phyloP scores from a whole-genome alignment of 2,113 vertebrate genomes.

The Rhegmatorhina hoffmannsi region DNA sequence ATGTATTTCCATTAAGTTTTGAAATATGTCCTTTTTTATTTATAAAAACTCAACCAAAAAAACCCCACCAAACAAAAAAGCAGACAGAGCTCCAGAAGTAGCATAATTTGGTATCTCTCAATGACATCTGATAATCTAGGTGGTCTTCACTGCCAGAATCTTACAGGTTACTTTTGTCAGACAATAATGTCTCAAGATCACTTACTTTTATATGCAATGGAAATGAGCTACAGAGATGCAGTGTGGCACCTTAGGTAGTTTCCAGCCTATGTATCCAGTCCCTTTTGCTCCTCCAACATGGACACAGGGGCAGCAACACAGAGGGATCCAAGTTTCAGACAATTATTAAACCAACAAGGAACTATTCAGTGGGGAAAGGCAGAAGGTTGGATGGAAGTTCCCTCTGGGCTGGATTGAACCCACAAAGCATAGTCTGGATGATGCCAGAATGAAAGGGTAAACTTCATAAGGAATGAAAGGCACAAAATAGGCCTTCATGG shows the following conservation, averaged over 20 bases:
- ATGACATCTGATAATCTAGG: background rate
- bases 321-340: background rate
- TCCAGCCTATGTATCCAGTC: background rate
- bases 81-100: background rate
- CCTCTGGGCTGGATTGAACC: background rate
- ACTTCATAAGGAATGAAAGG: background rate
- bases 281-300: background rate
- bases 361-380: background rate
- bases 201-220: background rate
- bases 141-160: background rate
- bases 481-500: slow-evolving; percentile 23
- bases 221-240: background rate
- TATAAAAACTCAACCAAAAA: background rate
- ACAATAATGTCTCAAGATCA: background rate
- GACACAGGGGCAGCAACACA: background rate
- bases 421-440: background rate
- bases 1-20: background rate
- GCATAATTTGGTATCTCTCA: background rate
- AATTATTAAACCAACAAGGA: slow-evolving; percentile 15
- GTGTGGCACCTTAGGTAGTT: background rate
- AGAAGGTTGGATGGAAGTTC: background rate
- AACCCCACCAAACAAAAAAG: background rate
- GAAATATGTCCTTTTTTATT: background rate
- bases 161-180: background rate
- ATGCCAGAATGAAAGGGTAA: slow-evolving; percentile 15